These are phyloP conservation scores for Myoxocephalus aenaeus DNA, from an alignment of 2,797 vertebrate genomes.

Conservation along the genomic window DNA sequence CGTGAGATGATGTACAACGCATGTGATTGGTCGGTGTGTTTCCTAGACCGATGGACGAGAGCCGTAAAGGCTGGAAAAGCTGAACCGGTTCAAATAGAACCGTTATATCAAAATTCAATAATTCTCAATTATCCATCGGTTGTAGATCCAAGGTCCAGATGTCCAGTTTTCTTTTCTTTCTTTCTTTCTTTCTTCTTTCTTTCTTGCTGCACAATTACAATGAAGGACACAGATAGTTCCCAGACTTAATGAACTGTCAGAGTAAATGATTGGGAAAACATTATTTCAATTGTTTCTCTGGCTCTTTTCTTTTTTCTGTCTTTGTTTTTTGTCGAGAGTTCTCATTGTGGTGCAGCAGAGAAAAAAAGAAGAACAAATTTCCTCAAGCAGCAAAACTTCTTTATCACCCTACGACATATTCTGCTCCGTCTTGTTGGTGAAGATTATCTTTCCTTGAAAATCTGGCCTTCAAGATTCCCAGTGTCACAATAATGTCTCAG, in stretches of 20 bases:
- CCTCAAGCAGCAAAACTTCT: neutral
- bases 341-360: neutral
- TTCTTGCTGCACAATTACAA: neutral
- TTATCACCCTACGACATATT: neutral
- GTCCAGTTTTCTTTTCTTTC: neutral
- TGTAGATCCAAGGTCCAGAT: no score
- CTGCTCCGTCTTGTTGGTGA: neutral
- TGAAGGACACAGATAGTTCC: slow-evolving; percentile 1
- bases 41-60: no score
- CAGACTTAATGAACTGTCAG: slow-evolving; percentile 1
- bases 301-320: neutral
- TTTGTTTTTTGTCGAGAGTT: neutral
- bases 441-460: neutral
- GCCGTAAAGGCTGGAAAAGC: no score
- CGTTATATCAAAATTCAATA: no score
- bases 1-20: no score
- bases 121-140: no score
- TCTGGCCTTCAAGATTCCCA: neutral
- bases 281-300: slow-evolving; percentile 3
- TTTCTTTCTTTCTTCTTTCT: neutral
- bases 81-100: no score
- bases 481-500: neutral
- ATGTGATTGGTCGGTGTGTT: no score
- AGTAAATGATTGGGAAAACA: slow-evolving; percentile 14
- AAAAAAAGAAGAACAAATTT: neutral